Percentiles rank a stretch among this genome's conserved stretches.
phyloP scores from a whole-genome alignment of 2,888 invertebrate species.

The Drosophila putrida region DNA sequence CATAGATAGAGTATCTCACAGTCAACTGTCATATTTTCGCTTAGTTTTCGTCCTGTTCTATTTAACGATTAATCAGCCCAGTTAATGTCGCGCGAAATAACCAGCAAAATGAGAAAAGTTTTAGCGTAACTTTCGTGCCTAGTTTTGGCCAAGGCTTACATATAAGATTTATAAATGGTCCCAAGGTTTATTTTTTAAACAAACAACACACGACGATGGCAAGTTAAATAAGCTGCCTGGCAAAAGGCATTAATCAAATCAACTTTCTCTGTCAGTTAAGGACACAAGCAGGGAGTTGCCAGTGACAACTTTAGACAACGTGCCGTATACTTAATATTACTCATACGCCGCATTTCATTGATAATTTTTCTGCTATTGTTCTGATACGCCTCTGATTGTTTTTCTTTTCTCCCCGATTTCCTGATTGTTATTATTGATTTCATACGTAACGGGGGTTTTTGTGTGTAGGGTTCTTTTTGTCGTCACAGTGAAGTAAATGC shows the following conservation, averaged over 20 bases:
- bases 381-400: constrained; percentile 8
- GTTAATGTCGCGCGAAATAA: constrained; percentile 80
- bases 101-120: constrained; percentile 77
- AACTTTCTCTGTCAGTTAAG: constrained; percentile 28
- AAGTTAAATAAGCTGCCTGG: constrained; percentile 54
- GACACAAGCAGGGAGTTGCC: not conserved
- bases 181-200: constrained; percentile 11
- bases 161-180: constrained; percentile 75
- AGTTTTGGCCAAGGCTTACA: constrained; percentile 35
- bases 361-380: not conserved
- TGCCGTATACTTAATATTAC: constrained; percentile 52
- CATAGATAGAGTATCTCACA: not conserved
- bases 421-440: constrained; percentile 48
- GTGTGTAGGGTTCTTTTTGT: not conserved
- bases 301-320: constrained; percentile 5
- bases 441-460: not conserved
- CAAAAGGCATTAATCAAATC: constrained; percentile 61
- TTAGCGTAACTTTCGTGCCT: constrained; percentile 44
- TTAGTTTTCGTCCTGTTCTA: constrained; percentile 9
- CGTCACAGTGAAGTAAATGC: constrained; percentile 15
- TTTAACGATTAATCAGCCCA: constrained; percentile 73
- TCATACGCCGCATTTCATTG: constrained; percentile 28
- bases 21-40: not conserved
- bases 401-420: not conserved
- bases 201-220: constrained; percentile 21